A percentile compares a stretch with the other conserved stretches of the same genome.
These are phyloP conservation scores for Halictus quadricinctus DNA, from an alignment of 2,888 invertebrate genomes.

Conservation along the genomic window DNA sequence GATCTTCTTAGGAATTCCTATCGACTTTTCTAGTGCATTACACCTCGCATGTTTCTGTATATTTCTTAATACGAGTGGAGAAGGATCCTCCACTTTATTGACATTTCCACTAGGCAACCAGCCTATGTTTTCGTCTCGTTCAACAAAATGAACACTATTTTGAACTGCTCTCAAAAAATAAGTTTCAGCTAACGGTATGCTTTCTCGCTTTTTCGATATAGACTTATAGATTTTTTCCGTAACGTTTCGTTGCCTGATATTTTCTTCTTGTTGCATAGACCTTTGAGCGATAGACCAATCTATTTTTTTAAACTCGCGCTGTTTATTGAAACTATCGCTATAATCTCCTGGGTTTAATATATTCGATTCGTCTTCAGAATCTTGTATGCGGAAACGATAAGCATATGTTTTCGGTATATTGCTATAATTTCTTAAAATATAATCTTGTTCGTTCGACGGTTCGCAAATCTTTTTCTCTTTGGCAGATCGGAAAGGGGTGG, in stretches of 20 bases:
- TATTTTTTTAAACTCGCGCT: neutral
- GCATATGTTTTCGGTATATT: constrained; percentile 33
- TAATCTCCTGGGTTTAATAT: neutral
- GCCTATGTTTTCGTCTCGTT: constrained; percentile 36
- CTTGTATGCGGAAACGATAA: constrained; percentile 17
- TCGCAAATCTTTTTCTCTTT: neutral
- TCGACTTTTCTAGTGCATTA: neutral
- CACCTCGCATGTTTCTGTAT: neutral
- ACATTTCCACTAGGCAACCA: constrained; percentile 60
- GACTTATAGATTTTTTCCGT: neutral
- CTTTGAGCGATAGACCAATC: constrained; percentile 26
- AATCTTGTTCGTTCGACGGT: neutral
- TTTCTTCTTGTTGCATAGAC: neutral
- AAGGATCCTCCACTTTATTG: constrained; percentile 8
- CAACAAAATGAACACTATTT: constrained; percentile 33
- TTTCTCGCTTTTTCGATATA: neutral
- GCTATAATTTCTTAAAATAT: neutral
- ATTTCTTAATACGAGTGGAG: constrained; percentile 25
- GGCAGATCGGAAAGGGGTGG: no score
- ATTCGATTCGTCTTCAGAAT: constrained; percentile 13
- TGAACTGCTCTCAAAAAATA: constrained; percentile 41
- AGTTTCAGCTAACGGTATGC: constrained; percentile 23
- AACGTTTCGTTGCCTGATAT: neutral
- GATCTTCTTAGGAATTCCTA: constrained; percentile 39
- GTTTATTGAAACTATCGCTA: neutral